Evolutionary conservation across 2,797 vertebrate species (phyloP), one percentile per base, ranked within the genome.

Genomic region (Gallirallus australis): DNA sequence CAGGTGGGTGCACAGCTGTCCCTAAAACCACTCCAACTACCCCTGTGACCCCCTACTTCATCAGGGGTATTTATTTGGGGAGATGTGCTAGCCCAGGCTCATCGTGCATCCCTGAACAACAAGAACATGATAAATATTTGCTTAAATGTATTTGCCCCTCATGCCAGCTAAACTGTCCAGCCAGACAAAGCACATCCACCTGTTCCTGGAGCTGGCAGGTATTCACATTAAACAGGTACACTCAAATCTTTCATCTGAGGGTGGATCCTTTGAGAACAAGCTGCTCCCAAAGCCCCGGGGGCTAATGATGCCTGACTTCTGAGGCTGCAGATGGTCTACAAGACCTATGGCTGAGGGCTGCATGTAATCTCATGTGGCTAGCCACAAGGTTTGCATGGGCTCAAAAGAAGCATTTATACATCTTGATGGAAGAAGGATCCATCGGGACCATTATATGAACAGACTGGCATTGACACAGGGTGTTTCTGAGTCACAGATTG

Each of bases 1-100:
- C 95, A 95, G 96, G 97, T 97, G 93, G 56, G 96, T 89, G 48
- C 52, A 27, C 7, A 72, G 24, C 7, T 48, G n/a, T 50, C 54
- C 64, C 31, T 64, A 28, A 77, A 57, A 31, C 21, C 27, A 15
- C 5, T 12, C n/a, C 16, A 31, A 19, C 8, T 13, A n/a, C 27
- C 17, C 9, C 50, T 56, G n/a, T 17, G 33, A 2, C 7, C 5
- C 11, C 11, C 45, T 59, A 0, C 12, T 63, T 33, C 33, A 20
- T 10, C 21, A 24, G 40, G 27, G 28, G 12, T 4, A 1, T 20
- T 31, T 8, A 5, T 27, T 12, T 48, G 52, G 20, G 25, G n/a
- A 48, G 24, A 9, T 3, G 1, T 8, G 11, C 16, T 42, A 42
- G 17, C 42, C 42, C 42, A 42, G 42, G 42, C 15, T 81, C 65